These are phyloP conservation scores for Latrodectus elegans DNA, from an alignment of 2,888 invertebrate genomes.

Conservation along the genomic window DNA sequence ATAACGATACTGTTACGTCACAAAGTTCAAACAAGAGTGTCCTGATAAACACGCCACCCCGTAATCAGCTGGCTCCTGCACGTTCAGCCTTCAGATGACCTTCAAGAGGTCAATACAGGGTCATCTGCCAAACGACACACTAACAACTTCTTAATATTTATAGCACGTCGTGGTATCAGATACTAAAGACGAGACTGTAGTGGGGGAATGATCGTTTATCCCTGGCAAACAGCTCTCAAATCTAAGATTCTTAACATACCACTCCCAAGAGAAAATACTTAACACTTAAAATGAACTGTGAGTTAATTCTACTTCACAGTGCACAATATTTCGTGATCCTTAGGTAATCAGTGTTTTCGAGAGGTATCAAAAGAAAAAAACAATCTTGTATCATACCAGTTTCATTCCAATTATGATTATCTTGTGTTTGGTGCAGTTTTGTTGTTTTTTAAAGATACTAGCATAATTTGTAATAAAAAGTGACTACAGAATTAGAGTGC, in stretches of 20 bases:
- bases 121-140: conserved; percentile 53
- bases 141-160: conserved; percentile 61
- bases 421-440: too few species aligned
- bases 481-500: too few species aligned
- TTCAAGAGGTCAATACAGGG: conserved; percentile 52
- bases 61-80: conserved; percentile 54
- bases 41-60: conserved; percentile 36
- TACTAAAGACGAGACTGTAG: conserved; percentile 41
- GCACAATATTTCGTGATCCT: conserved; percentile 26
- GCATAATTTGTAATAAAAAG: too few species aligned
- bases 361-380: too few species aligned
- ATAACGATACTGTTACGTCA: conserved; percentile 30
- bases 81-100: conserved; percentile 64
- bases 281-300: too few species aligned
- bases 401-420: too few species aligned
- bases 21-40: conserved; percentile 22
- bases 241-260: conserved; percentile 43
- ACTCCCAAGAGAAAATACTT: conserved; percentile 35
- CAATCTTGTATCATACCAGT: too few species aligned
- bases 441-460: too few species aligned
- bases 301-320: too few species aligned
- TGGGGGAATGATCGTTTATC: conserved; percentile 26
- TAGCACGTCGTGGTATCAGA: conserved; percentile 54
- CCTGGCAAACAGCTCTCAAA: conserved; percentile 45
- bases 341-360: not conserved